phyloP scores from a whole-genome alignment of 1,140 invertebrate species.

The Brachionus rotundiformis region DNA sequence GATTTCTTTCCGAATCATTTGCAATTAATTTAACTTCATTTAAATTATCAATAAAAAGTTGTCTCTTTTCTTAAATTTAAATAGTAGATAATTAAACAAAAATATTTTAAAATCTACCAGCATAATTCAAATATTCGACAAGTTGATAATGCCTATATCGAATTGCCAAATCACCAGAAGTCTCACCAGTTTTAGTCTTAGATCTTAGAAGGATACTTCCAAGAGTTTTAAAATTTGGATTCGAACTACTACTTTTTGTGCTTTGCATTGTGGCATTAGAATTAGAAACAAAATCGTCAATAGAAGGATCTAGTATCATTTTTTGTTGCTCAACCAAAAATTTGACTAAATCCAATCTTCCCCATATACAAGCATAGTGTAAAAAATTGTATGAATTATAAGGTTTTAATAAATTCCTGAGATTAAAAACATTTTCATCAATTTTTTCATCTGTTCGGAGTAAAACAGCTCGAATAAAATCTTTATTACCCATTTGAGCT shows the following conservation, averaged over 20 bases:
- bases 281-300: background rate
- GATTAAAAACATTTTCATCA: conserved; percentile 47
- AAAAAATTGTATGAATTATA: conserved; percentile 30
- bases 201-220: conserved; percentile 32
- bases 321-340: conserved; percentile 33
- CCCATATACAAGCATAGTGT: conserved; percentile 49
- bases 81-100: background rate
- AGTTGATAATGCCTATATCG: conserved; percentile 25
- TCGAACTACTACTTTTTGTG: background rate
- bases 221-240: conserved; percentile 25
- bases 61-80: conserved; percentile 33
- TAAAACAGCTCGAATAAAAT: conserved; percentile 33
- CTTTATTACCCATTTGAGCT: conserved; percentile 29
- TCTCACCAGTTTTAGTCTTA: conserved; percentile 46
- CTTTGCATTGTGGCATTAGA: conserved; percentile 20
- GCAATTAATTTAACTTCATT: conserved; percentile 20
- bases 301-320: background rate
- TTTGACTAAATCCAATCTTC: conserved; percentile 28
- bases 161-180: background rate
- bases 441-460: conserved; percentile 37
- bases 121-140: conserved; percentile 29
- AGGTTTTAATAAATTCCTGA: background rate
- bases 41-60: conserved; percentile 14
- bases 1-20: conserved; percentile 35
- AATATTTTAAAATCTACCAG: background rate